Base-by-base conservation (phyloP, 1,140 invertebrate species). In the Dendroctonus ponderosae region DNA sequence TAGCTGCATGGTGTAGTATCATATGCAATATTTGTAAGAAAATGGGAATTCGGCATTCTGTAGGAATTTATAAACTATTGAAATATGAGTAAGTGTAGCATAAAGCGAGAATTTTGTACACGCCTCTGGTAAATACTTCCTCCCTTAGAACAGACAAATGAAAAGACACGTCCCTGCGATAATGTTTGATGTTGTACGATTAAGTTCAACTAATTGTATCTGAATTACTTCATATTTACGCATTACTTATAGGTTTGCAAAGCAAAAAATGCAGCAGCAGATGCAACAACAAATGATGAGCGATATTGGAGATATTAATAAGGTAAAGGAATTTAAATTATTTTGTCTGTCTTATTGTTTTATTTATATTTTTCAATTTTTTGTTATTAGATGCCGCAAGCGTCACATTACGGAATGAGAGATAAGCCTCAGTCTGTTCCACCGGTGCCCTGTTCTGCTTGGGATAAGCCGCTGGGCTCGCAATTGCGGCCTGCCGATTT, bases 381-480 rank as follows among this genome's bases (percentile, higher is more conserved):
- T 26, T 14, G 8, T 48, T 8, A 11, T n/a, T 42, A 62, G 60
- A 43, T 40, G 8, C 12, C 41, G 6, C 70, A 80, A 39, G 71
- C 73, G 71, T 71, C 76, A 26, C 26, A 26, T 49, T 80, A 79
- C 67, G 78, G 76, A 15, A 60, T 78, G 26, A 84, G 84, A 73
- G 83, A 84, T 50, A 60, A 49, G 76, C 67, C 81, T 63, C 79
- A 80, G 73, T 80, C 82, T 62, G 70, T 86, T 0, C 85, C 87
- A 4, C 86, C 89, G 5, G 88, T 88, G 0, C 73, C 86, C 3
- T 85, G 89, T 2, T 93, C 91, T 78, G 91, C 91, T 8, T 94
- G 92, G 92, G 89, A 92, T 70, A 94, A 93, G 77, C 89, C 91
- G 4, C 89, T 92, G 67, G 85, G 85, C 9, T 83, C 85, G 70